Conservation (phyloP, 1,140 invertebrate genomes). For the Harpegnathos saltator region DNA sequence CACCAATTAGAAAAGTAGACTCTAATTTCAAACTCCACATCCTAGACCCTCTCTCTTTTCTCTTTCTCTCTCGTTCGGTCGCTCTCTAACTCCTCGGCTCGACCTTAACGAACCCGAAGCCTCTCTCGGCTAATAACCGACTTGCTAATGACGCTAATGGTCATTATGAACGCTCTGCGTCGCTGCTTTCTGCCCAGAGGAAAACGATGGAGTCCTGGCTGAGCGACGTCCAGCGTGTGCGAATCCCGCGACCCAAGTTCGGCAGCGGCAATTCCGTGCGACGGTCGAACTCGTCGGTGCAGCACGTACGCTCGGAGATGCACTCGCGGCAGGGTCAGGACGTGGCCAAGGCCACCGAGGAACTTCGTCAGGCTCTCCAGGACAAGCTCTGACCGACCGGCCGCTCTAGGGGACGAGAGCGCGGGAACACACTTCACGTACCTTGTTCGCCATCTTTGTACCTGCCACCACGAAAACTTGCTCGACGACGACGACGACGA, state of each 20-base stretch:
- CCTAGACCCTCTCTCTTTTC: background rate
- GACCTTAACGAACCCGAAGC: background rate
- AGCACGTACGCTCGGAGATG: slow-evolving; percentile 79
- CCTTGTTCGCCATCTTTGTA: slow-evolving; percentile 53
- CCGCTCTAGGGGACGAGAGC: slow-evolving; percentile 14
- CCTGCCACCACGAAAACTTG: slow-evolving; percentile 32
- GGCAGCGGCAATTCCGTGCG: slow-evolving; percentile 87
- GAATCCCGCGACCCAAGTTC: slow-evolving; percentile 94
- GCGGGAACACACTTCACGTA: slow-evolving; percentile 54
- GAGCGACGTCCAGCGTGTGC: slow-evolving; percentile 92
- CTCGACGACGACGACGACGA: slow-evolving; percentile 30
- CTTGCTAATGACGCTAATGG: background rate
- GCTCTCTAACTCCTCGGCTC: slow-evolving; percentile 1
- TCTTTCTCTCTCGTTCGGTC: slow-evolving; percentile 1
- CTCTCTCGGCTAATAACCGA: background rate
- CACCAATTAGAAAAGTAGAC: background rate
- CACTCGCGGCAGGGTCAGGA: slow-evolving; percentile 84
- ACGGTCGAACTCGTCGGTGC: slow-evolving; percentile 82
- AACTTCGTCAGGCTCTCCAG: slow-evolving; percentile 90
- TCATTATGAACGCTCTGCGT: slow-evolving; percentile 9
- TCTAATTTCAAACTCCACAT: background rate
- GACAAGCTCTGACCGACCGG: slow-evolving; percentile 89
- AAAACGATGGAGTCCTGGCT: slow-evolving; percentile 92
- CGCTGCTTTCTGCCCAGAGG: slow-evolving; percentile 19
- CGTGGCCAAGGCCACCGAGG: slow-evolving; percentile 90